phyloP scores from a whole-genome alignment of 2,113 vertebrate genomes.

The Mystacornis crossleyi region DNA sequence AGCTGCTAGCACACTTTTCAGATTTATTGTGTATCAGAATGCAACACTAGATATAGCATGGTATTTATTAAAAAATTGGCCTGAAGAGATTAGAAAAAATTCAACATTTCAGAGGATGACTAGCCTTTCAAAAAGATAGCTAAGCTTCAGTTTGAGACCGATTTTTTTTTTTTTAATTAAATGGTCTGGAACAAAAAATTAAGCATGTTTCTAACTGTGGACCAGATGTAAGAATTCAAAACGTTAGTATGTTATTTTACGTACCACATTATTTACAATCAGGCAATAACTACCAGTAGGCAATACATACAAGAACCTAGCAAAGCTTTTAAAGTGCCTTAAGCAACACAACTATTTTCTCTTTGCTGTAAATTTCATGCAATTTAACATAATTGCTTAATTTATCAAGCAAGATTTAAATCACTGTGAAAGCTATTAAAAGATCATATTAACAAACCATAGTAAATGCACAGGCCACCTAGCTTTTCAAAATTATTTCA shows the following conservation, averaged over 20 bases:
- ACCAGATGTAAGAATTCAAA: neutral
- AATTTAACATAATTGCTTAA: neutral
- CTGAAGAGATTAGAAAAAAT: neutral
- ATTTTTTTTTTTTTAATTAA: neutral
- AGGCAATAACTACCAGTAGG: neutral
- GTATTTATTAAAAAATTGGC: neutral
- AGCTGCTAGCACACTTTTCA: neutral
- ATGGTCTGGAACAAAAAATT: neutral
- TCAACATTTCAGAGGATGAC: neutral
- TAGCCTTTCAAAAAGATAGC: neutral
- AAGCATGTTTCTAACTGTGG: neutral
- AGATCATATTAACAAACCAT: neutral
- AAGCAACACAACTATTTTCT: neutral
- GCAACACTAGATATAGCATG: neutral
- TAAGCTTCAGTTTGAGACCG: neutral
- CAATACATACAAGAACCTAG: neutral
- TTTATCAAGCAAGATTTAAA: neutral
- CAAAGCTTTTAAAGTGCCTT: neutral
- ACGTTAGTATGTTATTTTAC: neutral
- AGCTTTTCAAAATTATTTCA: neutral
- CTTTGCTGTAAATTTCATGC: neutral
- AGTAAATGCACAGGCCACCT: neutral
- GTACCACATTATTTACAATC: neutral
- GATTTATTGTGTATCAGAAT: neutral
- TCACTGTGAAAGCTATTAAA: neutral